Base-by-base conservation (phyloP, 1,140 invertebrate species). In the Nebria ingens region DNA sequence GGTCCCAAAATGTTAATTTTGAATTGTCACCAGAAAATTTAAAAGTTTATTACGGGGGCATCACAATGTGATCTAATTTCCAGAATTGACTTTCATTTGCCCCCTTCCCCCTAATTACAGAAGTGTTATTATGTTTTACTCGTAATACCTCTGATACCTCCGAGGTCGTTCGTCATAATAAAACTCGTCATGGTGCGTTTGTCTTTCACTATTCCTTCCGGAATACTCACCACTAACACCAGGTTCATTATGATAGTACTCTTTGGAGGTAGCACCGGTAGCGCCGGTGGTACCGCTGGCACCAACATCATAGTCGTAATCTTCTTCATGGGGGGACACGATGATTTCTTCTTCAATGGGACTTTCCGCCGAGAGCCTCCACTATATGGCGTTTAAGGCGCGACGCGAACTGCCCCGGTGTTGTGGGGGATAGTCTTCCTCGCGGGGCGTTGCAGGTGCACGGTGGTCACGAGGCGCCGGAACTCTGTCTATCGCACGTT, bases 321-420 rank as follows among this genome's bases (percentile, higher is more conserved):
- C 15, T 21, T 62, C 61, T 51, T 60, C 59, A 2, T 51, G n/a
- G 21, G 45, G 65, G 59, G 67, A 64, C n/a, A n/a, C n/a, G n/a
- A n/a, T n/a, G 56, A 69, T 57, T 60, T 70, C 68, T 59, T 70
- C 68, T 68, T 69, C 68, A 68, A 70, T 70, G 58, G 68, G 67
- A 56, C 69, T 67, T 56, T 70, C 68, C 68, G 68, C 68, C 67
- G 68, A 66, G 61, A 70, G 67, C 67, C 68, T 68, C 68, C 68
- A 72, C 72, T 74, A 76, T 62, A 76, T 73, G 63, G 72, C 75
- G 61, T 78, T 77, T 22, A 77, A 68, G 22, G 72, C 72, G 55
- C 75, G 65, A 53, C 75, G 67, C 19, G 76, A 75, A 13, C 74
- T 70, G 20, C 72, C 68, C 56, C 71, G 66, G 61, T 77, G 75